phyloP scores from a whole-genome alignment of 2,888 invertebrate genomes.

The Drosophila pseudotalamancana region DNA sequence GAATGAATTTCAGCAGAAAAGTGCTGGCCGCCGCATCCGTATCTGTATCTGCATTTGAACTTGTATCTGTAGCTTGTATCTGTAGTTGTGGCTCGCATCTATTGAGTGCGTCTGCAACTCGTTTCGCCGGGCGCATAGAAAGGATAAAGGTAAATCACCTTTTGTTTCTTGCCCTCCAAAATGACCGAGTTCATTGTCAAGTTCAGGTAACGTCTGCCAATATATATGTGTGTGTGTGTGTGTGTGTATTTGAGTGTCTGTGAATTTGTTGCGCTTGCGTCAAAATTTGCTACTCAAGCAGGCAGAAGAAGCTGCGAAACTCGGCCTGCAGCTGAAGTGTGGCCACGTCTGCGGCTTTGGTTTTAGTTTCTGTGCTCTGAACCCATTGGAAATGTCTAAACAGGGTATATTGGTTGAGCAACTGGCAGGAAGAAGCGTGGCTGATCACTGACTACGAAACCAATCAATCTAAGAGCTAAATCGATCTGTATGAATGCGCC shows the following conservation, averaged over 20 bases:
- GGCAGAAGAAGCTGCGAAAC: slow-evolving; percentile 11
- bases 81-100: slow-evolving; percentile 22
- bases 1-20: slow-evolving; percentile 74
- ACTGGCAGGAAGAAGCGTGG: too few species aligned
- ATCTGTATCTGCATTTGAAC: slow-evolving; percentile 30
- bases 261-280: slow-evolving; percentile 72
- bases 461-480: too few species aligned
- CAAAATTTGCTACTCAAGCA: slow-evolving; percentile 61
- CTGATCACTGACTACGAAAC: too few species aligned
- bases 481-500: too few species aligned
- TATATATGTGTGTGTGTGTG: slow-evolving; percentile 6
- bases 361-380: slow-evolving; percentile 34
- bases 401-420: too few species aligned
- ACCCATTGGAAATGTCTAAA: too few species aligned
- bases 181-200: slow-evolving; percentile 76
- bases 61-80: slow-evolving; percentile 33
- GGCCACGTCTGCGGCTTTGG: slow-evolving; percentile 62
- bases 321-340: slow-evolving; percentile 62
- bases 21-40: slow-evolving; percentile 14
- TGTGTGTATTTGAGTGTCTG: slow-evolving; percentile 32
- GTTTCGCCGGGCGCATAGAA: slow-evolving; percentile 47
- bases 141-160: slow-evolving; percentile 79
- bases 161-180: slow-evolving; percentile 75
- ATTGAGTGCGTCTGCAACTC: slow-evolving; percentile 41
- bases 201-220: slow-evolving; percentile 64